Conservation (phyloP, 1,140 invertebrate genomes). For the Alviniconcha marisindica region DNA sequence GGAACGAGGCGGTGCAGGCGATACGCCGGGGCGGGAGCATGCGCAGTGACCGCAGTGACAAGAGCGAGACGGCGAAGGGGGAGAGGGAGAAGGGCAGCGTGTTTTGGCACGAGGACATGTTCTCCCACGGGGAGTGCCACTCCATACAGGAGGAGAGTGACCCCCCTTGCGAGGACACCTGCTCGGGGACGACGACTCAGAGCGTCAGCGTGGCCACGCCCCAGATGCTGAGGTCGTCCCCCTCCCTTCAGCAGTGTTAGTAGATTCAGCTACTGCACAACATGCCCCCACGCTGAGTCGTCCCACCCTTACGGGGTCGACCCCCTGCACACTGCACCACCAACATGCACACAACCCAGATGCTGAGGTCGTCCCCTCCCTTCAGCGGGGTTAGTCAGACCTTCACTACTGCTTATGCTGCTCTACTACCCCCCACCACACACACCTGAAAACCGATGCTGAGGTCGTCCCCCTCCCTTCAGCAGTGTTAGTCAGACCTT, state of each 20-base stretch:
- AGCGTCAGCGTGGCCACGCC: background rate
- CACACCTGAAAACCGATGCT: too few relatives aligned
- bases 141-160: conserved; percentile 32
- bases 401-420: too few relatives aligned
- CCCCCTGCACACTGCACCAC: too few relatives aligned
- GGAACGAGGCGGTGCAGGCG: conserved; percentile 17
- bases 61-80: background rate
- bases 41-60: background rate
- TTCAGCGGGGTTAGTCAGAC: too few relatives aligned
- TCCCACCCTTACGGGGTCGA: too few relatives aligned
- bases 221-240: background rate
- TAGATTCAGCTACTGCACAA: background rate
- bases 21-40: conserved; percentile 27
- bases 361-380: too few relatives aligned
- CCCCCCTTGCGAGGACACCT: background rate
- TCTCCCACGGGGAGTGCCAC: conserved; percentile 27
- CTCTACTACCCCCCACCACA: too few relatives aligned
- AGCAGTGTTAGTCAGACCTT: too few relatives aligned
- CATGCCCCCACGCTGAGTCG: too few relatives aligned
- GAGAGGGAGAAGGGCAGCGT: conserved; percentile 22
- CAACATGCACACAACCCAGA: too few relatives aligned
- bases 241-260: background rate
- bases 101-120: conserved; percentile 27
- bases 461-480: too few relatives aligned
- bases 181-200: background rate